Evolutionary conservation across 2,797 vertebrate species (phyloP), one percentile per base, ranked within the genome.

Genomic region (Xenentodon cancila): DNA sequence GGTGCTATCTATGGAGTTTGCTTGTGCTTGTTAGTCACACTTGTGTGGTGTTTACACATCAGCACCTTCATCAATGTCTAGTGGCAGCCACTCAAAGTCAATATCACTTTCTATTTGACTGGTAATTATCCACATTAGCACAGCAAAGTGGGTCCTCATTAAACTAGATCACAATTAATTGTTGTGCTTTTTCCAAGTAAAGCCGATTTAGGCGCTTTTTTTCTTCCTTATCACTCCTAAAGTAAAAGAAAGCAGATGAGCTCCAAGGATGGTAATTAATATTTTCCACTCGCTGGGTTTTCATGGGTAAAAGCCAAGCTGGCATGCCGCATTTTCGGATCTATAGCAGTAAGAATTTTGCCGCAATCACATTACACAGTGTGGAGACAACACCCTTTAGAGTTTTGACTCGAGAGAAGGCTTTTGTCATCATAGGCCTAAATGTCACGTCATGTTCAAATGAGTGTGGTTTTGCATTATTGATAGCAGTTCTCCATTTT

Each of bases 81-180:
- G 68, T 81, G 75, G 81, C 80, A 87, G 62, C 17, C 66, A 25
- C 66, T 86, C 77, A 82, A 78, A 85, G 81, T 90, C 81, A 80
- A 80, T 84, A 80, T 61, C 74, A 74, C 79, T 84, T 78, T 64
- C 79, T 82, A 65, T 86, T 73, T 81, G 80, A 65, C 75, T 80
- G 71, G 46, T 86, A 86, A 90, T 90, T 84, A 86, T 62, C 72
- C 53, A 81, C 78, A 88, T 89, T 87, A 89, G 64, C 68, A 60
- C 16, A 19, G 68, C 68, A 79, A 84, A 87, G 66, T 77, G 69
- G 58, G 62, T 61, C 77, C 64, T 82, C 73, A 66, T 90, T 88
- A 79, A 85, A 73, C 59, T 68, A 68, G 75, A 89, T 88, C 81
- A 80, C 82, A 79, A 84, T 89, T 88, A 75, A 86, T 80, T 78